Evolutionary conservation across 2,888 invertebrate species (phyloP), one percentile per base, ranked within the genome.

Genomic region (Cartodere bifasciata): DNA sequence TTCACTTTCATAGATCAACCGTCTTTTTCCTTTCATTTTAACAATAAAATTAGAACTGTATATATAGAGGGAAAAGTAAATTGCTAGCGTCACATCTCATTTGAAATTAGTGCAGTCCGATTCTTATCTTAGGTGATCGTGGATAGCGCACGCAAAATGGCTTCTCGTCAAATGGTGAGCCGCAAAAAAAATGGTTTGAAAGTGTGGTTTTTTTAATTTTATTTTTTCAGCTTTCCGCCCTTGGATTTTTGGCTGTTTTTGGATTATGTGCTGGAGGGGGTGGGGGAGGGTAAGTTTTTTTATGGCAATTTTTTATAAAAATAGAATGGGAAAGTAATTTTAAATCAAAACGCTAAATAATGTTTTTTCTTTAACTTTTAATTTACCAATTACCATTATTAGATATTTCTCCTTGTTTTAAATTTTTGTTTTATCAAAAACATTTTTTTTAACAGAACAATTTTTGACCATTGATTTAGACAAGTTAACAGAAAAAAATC

Each of bases 281-380:
- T 46, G 63, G 65, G 37, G 67, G 67, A 34, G 68, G 70, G 53
- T 56, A 46, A 52, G 50, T 42, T 35, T 4, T 16, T 24, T 16
- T 11, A 16, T 12, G 11, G 6, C 6, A 23, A 4, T n/a, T 10
- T 17, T n/a, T 23, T 9, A n/a, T n/a, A n/a, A n/a, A n/a, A n/a
- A n/a, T n/a, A n/a, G n/a, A n/a, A n/a, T n/a, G n/a, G n/a, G n/a
- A n/a, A n/a, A n/a, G n/a, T n/a, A n/a, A n/a, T n/a, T n/a, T n/a
- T n/a, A n/a, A n/a, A n/a, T n/a, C n/a, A n/a, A n/a, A n/a, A n/a
- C n/a, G n/a, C n/a, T n/a, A n/a, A n/a, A n/a, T n/a, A n/a, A n/a
- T n/a, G n/a, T n/a, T n/a, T n/a, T n/a, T n/a, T n/a, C n/a, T n/a
- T n/a, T n/a, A n/a, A n/a, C n/a, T n/a, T n/a, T n/a, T n/a, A n/a